Conservation (phyloP, 2,888 invertebrate species). For the Mythimna ferrago region DNA sequence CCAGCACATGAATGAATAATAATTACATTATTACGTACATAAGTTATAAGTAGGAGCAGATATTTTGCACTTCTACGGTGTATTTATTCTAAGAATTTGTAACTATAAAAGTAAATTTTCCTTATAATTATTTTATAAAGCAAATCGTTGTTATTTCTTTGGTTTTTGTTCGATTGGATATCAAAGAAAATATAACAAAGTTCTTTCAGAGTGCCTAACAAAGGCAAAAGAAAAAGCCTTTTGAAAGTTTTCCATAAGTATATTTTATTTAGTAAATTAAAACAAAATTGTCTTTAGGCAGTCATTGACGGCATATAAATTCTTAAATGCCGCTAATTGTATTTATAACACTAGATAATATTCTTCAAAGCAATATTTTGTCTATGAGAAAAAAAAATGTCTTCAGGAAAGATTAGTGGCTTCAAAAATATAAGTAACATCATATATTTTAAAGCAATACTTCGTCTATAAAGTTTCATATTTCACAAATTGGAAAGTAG, state of each 20-base stretch:
- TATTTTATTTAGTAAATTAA: no score
- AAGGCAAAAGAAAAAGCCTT: background rate
- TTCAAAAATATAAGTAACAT: background rate
- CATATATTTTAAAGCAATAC: background rate
- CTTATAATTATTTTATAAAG: constrained; percentile 20
- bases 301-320: no score
- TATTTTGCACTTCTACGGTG: constrained; percentile 30
- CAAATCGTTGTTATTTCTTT: background rate
- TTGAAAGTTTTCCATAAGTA: background rate
- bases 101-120: constrained; percentile 36
- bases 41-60: constrained; percentile 2
- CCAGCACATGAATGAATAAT: constrained; percentile 10
- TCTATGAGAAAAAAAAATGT: no score
- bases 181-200: background rate
- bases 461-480: constrained; percentile 14
- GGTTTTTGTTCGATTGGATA: background rate
- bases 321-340: no score
- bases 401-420: no score
- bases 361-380: no score
- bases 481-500: constrained; percentile 36
- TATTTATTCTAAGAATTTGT: constrained; percentile 29
- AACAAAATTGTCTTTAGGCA: no score
- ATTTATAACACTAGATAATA: no score
- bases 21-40: constrained; percentile 25
- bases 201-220: background rate